A percentile compares a stretch with the other conserved stretches of the same genome.
phyloP scores from a whole-genome alignment of 2,797 vertebrate genomes.

The Podargus strigoides region DNA sequence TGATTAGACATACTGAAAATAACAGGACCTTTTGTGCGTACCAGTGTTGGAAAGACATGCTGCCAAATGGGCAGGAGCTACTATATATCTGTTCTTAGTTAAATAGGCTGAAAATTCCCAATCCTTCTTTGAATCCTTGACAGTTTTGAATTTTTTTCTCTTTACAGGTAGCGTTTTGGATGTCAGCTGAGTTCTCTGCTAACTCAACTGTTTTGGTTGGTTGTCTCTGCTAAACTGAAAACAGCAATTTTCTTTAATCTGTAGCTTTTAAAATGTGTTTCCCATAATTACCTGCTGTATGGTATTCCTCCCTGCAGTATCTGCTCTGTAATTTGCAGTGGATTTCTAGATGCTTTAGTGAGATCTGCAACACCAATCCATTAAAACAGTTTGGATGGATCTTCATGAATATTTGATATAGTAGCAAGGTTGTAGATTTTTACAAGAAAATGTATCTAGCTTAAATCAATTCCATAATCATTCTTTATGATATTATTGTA shows the following conservation, averaged over 20 bases:
- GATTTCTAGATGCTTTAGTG: background rate
- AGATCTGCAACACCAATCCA: background rate
- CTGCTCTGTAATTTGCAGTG: background rate
- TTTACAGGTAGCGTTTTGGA: constrained; percentile 8
- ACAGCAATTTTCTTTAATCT: constrained; percentile 48
- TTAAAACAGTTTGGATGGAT: constrained; percentile 5
- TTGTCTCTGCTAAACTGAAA: constrained; percentile 40
- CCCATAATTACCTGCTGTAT: background rate
- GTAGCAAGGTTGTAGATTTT: background rate
- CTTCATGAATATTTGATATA: background rate
- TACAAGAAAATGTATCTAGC: background rate
- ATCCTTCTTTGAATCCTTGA: constrained; percentile 15
- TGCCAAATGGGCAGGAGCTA: background rate
- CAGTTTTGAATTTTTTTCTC: background rate
- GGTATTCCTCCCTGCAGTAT: background rate
- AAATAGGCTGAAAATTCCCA: constrained; percentile 5
- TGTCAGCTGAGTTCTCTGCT: constrained; percentile 31
- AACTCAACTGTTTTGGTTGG: constrained; percentile 3
- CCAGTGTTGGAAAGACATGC: background rate
- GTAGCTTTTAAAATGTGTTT: constrained; percentile 33
- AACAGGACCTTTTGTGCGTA: background rate
- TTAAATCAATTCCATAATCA: background rate
- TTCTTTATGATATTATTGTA: background rate
- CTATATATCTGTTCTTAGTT: background rate
- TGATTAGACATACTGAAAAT: background rate